phyloP scores from a whole-genome alignment of 2,888 invertebrate genomes.

The Allolobophora icterica region DNA sequence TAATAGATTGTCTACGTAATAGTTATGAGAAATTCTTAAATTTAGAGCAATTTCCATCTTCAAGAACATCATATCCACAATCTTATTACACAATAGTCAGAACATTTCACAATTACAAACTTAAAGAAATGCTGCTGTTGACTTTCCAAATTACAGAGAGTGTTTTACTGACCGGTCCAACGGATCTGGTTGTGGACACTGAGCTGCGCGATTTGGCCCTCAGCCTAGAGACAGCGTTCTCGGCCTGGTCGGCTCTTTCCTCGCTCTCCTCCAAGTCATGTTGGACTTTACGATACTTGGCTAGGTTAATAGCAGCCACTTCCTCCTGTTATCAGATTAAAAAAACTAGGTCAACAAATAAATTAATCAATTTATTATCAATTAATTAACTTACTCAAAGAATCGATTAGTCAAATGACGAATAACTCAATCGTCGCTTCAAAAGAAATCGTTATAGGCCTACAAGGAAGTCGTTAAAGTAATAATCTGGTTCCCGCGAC shows the following conservation, averaged over 20 bases:
- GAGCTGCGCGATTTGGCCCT: conserved; percentile 64
- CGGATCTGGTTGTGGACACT: conserved; percentile 52
- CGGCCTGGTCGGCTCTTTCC: conserved; percentile 68
- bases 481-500: too few species aligned
- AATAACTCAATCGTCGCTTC: too few species aligned
- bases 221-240: conserved; percentile 66
- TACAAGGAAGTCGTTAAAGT: too few species aligned
- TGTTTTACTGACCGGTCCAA: neutral
- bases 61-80: neutral
- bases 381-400: neutral
- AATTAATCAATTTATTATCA: neutral
- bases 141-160: neutral
- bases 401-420: too few species aligned
- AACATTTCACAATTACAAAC: neutral
- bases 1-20: neutral
- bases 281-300: conserved; percentile 68
- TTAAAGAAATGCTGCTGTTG: neutral
- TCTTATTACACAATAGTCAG: neutral
- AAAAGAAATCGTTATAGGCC: too few species aligned
- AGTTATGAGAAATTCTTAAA: neutral
- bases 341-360: neutral
- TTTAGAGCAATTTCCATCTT: neutral
- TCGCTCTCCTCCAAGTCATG: conserved; percentile 68
- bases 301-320: conserved; percentile 68
- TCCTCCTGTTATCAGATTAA: conserved; percentile 60